Conservation (phyloP, 2,888 invertebrate species). For the Entomobrya multifasciata region DNA sequence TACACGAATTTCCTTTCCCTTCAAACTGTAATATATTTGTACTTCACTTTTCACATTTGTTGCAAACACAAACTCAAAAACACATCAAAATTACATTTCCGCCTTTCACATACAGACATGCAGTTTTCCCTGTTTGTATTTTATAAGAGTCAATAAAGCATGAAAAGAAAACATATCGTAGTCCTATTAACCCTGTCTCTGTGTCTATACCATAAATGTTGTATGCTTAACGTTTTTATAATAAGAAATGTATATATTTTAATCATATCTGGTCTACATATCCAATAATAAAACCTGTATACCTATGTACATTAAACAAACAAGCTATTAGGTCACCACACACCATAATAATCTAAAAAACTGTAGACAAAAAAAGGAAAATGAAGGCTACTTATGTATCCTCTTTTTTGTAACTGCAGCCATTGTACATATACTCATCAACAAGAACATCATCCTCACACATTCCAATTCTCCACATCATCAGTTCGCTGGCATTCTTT, state of each 20-base stretch:
- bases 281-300: no score
- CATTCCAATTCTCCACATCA: neutral
- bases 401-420: neutral
- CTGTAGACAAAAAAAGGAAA: neutral
- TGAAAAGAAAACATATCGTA: neutral
- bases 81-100: neutral
- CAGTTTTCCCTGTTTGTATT: neutral
- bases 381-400: neutral
- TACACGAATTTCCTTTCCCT: no score
- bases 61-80: neutral
- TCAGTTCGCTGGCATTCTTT: conserved; percentile 33
- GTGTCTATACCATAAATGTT: neutral
- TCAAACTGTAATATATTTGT: neutral
- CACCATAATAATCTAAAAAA: neutral
- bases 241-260: neutral
- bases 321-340: conserved; percentile 1
- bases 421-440: neutral
- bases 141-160: neutral
- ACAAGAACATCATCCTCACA: no score
- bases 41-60: no score
- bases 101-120: neutral
- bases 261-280: no score
- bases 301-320: neutral
- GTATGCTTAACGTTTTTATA: neutral
- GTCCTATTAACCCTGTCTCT: no score